phyloP scores from a whole-genome alignment of 2,113 vertebrate species.

The Lasiurus cinereus region DNA sequence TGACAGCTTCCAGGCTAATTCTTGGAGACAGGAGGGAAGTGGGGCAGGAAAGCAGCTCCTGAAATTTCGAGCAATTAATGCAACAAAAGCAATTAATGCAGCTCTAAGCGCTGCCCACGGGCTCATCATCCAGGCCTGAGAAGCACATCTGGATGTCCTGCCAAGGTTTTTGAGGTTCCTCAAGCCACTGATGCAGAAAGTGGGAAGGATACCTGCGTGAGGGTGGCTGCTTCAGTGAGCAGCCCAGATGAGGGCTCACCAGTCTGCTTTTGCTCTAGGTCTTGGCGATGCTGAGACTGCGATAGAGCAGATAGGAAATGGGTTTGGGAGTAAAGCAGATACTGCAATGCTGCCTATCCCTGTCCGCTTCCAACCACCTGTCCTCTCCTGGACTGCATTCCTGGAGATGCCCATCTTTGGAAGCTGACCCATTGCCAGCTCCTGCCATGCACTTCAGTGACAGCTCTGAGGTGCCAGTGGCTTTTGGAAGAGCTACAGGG shows the following conservation, averaged over 20 bases:
- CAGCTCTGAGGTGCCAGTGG: neutral
- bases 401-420: neutral
- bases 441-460: neutral
- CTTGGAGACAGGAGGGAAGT: neutral
- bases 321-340: neutral
- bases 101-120: neutral
- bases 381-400: neutral
- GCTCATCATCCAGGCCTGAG: neutral
- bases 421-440: neutral
- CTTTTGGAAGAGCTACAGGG: neutral
- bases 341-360: neutral
- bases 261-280: too few relatives aligned
- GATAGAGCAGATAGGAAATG: neutral
- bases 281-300: fast-evolving
- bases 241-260: neutral
- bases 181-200: neutral
- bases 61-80: neutral
- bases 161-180: neutral
- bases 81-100: neutral
- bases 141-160: neutral
- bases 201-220: neutral
- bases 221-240: neutral
- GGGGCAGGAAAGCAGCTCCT: neutral
- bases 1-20: slow-evolving; percentile 19
- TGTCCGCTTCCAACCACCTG: neutral